A percentile compares a stretch with the other conserved stretches of the same genome.
phyloP scores from a whole-genome alignment of 2,888 invertebrate genomes.

The Stegana nigrithorax region DNA sequence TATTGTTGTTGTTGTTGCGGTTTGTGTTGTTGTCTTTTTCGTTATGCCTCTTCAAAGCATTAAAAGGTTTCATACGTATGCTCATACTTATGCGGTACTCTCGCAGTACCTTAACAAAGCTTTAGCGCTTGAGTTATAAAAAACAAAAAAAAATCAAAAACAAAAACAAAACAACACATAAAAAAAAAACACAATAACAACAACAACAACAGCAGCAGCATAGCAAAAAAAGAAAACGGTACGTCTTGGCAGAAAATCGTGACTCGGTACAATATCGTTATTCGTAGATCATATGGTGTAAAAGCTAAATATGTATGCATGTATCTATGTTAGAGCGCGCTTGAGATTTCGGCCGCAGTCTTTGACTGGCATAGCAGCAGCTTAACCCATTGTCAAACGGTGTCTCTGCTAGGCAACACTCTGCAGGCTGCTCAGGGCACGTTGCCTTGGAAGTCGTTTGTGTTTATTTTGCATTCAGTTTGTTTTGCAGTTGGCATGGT shows the following conservation, averaged over 20 bases:
- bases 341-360: no score
- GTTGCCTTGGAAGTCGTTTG: no score
- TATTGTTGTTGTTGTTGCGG: neutral
- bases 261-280: conserved; percentile 67
- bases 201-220: conserved; percentile 24
- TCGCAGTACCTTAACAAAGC: conserved; percentile 6
- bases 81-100: no score
- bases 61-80: neutral
- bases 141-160: conserved; percentile 25
- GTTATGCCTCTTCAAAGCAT: no score
- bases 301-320: conserved; percentile 42
- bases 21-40: neutral
- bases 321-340: conserved; percentile 10
- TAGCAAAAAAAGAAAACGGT: conserved; percentile 48
- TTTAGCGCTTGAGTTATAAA: conserved; percentile 14
- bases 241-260: conserved; percentile 64
- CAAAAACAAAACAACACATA: conserved; percentile 22
- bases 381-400: no score
- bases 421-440: no score
- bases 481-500: no score
- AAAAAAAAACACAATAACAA: conserved; percentile 1
- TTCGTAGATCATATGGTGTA: conserved; percentile 63
- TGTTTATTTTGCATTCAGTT: no score
- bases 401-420: no score
- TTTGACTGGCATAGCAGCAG: no score